A percentile compares a stretch with the other conserved stretches of the same genome.
Conservation (phyloP, 2,113 vertebrate species). For the Diadophis punctatus region DNA sequence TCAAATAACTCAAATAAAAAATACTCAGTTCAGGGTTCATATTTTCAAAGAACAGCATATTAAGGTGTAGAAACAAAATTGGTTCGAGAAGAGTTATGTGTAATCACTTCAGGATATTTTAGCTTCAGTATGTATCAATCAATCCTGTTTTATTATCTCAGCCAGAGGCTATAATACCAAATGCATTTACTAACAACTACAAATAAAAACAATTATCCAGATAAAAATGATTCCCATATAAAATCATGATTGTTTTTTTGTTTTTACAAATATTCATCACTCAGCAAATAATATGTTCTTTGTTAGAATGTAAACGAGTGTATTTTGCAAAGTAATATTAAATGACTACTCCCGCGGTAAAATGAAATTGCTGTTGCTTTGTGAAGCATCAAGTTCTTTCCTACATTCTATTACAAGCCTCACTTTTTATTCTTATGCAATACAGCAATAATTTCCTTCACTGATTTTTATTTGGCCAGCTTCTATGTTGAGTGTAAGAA, state of each 20-base stretch:
- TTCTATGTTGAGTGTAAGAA: neutral
- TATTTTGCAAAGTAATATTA: neutral
- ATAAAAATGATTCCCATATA: conserved; percentile 5
- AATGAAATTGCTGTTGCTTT: conserved; percentile 12
- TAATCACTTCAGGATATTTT: conserved; percentile 5
- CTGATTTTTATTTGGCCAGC: conserved; percentile 6
- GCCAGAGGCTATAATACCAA: neutral
- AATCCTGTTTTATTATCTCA: conserved; percentile 15
- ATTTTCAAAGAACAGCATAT: neutral
- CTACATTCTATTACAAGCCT: neutral
- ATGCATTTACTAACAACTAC: conserved; percentile 5
- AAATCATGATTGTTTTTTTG: neutral
- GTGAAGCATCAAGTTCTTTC: neutral
- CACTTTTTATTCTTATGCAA: neutral
- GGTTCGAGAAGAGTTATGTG: neutral
- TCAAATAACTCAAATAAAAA: neutral
- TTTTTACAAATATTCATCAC: neutral
- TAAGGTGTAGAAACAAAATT: neutral
- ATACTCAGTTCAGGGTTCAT: neutral
- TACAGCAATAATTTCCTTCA: neutral
- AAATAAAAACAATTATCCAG: conserved; percentile 3
- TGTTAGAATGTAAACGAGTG: neutral
- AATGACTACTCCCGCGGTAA: neutral
- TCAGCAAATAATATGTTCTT: neutral
- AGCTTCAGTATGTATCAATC: neutral